These are phyloP conservation scores for Formica exsecta DNA, from an alignment of 1,140 invertebrate species.

Conservation along the genomic window DNA sequence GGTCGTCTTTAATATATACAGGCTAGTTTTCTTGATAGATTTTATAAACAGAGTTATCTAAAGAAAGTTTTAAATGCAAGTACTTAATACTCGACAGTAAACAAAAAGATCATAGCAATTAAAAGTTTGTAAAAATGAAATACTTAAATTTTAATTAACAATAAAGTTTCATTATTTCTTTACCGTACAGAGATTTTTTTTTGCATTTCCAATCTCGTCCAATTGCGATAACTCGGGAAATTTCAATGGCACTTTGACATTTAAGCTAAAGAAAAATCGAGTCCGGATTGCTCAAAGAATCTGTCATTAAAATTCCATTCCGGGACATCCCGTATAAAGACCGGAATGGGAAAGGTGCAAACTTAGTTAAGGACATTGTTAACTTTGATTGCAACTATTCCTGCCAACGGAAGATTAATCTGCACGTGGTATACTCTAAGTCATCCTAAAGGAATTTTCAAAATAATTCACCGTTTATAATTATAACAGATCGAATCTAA, in stretches of 20 bases:
- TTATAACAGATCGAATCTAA: slow-evolving; percentile 2
- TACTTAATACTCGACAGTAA: slow-evolving; percentile 6
- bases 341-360: neutral
- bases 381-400: slow-evolving; percentile 44
- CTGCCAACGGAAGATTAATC: slow-evolving; percentile 29
- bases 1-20: neutral
- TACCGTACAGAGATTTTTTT: neutral
- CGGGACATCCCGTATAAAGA: slow-evolving; percentile 19
- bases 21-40: neutral
- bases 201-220: neutral
- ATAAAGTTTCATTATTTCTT: slow-evolving; percentile 12
- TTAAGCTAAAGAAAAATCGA: slow-evolving; percentile 46
- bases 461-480: slow-evolving; percentile 16
- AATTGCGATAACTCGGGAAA: neutral
- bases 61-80: neutral
- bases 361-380: slow-evolving; percentile 41
- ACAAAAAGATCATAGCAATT: slow-evolving; percentile 6
- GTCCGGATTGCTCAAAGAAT: slow-evolving; percentile 9
- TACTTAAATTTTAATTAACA: slow-evolving; percentile 9
- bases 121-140: slow-evolving; percentile 35
- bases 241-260: slow-evolving; percentile 41
- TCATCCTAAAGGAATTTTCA: slow-evolving; percentile 20
- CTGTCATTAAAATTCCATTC: slow-evolving; percentile 40
- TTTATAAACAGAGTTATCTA: neutral
- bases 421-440: neutral